These are phyloP conservation scores for Catharus minimus DNA, from an alignment of 2,113 vertebrate species.

Conservation along the genomic window DNA sequence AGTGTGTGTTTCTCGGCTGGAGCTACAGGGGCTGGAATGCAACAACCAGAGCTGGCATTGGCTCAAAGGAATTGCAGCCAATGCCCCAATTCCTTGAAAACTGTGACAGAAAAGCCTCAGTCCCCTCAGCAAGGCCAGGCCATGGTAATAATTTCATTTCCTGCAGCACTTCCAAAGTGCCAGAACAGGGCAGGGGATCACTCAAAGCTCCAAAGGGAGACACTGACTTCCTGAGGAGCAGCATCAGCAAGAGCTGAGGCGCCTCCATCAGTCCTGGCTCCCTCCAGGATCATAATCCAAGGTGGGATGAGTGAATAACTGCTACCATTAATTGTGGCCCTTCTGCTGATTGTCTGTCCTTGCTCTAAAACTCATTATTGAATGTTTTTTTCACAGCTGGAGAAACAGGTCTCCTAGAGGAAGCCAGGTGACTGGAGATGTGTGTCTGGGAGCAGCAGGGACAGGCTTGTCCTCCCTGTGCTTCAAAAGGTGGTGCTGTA, in stretches of 20 bases:
- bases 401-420: neutral
- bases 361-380: neutral
- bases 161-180: neutral
- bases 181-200: neutral
- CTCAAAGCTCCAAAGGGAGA: neutral
- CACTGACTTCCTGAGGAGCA: neutral
- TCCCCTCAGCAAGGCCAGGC: neutral
- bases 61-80: neutral
- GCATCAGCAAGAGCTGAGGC: neutral
- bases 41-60: neutral
- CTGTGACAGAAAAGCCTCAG: neutral
- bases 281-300: fast-evolving
- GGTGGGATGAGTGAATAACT: neutral
- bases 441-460: neutral
- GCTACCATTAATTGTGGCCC: neutral
- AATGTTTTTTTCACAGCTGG: neutral
- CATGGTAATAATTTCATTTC: neutral
- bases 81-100: neutral
- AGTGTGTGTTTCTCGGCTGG: neutral
- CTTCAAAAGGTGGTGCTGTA: neutral
- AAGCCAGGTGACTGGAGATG: neutral
- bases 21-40: neutral
- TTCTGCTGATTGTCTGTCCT: neutral
- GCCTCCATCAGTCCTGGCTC: neutral
- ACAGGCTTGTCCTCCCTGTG: fast-evolving